Evolutionary conservation across 2,888 invertebrate genomes (phyloP), one percentile per base, ranked within the genome.

Genomic region (Hemistola chrysoprasaria): DNA sequence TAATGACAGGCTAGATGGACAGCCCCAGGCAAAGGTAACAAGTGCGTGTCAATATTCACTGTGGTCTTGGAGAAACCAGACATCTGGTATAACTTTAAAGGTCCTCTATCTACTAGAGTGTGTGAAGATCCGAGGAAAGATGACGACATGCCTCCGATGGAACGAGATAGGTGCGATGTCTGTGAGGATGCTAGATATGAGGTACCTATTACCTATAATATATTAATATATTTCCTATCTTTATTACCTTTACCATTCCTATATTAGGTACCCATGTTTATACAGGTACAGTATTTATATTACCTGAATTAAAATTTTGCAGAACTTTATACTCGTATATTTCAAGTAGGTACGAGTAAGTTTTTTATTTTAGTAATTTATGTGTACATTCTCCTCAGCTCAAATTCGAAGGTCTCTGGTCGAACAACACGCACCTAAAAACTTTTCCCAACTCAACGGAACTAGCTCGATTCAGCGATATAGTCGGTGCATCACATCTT

Each of bases 401-500:
- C 6, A 78, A 66, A 1, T 86, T 88, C 45, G 72, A 84, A 59
- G 84, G 87, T 0, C 60, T 71, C 42, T 88, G 87, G 87, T 77
- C 82, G 0, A 73, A 59, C 52, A 85, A 88, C 50, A 88, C 87
- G 0, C 87, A 88, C 39, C 70, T 65, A 0, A 35, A 50, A 0
- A 71, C 79, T 71, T 88, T 71, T 30, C 87, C 87, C 0, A 43
- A 25, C 1, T 23, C 58, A 0, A 53, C 47, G 1, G 58, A 70
- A 1, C 38, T 67, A 10, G 76, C 79, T 0, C 67, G 76, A 8
- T 88, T 85, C 50, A 87, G 88, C 39, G 87, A 86, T 29, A 70
- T 87, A 0, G 86, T 88, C 0, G 88, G 87, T 0, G 88, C 87
- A 0, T 83, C 86, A 0, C 88, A 88, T 40, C 76, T 65, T 42